Evolutionary conservation across 2,797 vertebrate species (phyloP).

Genomic region (Rhinoraja longicauda): DNA sequence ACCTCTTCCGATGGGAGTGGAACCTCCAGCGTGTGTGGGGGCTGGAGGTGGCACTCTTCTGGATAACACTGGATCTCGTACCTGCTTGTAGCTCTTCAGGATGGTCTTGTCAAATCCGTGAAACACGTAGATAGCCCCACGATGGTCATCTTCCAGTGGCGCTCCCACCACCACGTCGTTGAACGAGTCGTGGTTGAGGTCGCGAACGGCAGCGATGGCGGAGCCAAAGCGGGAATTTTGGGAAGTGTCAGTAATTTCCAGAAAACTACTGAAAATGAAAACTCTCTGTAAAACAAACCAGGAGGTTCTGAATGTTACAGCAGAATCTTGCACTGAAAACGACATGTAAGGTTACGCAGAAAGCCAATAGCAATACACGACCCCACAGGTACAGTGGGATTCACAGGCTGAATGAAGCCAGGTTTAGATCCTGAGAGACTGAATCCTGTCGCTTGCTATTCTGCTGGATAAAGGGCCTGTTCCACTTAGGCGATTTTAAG

Average conservation of each 20-base stretch:
- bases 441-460: no score
- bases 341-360: neutral
- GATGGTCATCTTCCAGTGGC: constrained; percentile 80
- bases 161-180: constrained; percentile 87
- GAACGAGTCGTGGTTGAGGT: constrained; percentile 88
- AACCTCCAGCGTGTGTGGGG: neutral
- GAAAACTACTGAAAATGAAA: constrained; percentile 62
- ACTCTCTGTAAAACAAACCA: constrained; percentile 25
- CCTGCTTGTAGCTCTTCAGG: constrained; percentile 83
- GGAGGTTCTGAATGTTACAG: neutral
- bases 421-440: neutral
- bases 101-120: constrained; percentile 70
- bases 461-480: no score
- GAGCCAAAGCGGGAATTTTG: constrained; percentile 92
- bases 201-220: constrained; percentile 75
- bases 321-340: neutral
- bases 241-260: constrained; percentile 73
- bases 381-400: neutral
- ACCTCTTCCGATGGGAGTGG: neutral
- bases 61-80: constrained; percentile 43
- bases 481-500: no score
- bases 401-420: neutral
- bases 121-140: constrained; percentile 85
- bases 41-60: neutral
- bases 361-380: neutral